These are phyloP conservation scores for Melanostigma gelatinosum DNA, from an alignment of 2,113 vertebrate species.

Conservation along the genomic window DNA sequence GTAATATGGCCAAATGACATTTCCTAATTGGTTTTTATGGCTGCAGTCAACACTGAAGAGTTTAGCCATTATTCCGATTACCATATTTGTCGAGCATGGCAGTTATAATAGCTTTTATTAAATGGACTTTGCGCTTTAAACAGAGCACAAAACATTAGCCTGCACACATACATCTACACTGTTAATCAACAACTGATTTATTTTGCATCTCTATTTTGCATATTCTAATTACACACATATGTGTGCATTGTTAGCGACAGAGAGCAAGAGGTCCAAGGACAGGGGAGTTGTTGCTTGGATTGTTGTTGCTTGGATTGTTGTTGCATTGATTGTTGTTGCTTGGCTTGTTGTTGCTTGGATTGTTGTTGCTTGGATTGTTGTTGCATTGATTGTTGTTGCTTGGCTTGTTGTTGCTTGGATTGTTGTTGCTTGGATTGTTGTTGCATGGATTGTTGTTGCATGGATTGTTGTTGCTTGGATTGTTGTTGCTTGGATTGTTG, in stretches of 20 bases:
- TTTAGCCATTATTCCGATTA: conserved; percentile 48
- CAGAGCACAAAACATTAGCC: conserved; percentile 12
- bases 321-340: background rate
- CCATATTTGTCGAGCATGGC: conserved; percentile 41
- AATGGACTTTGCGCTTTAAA: conserved; percentile 34
- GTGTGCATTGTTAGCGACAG: background rate
- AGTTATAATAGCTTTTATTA: conserved; percentile 58
- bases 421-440: background rate
- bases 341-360: no score
- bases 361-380: background rate
- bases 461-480: background rate
- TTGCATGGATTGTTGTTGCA: no score
- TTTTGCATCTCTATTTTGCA: conserved; percentile 44
- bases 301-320: background rate
- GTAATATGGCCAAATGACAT: conserved; percentile 46
- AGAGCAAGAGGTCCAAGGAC: conserved; percentile 26
- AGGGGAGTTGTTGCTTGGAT: background rate
- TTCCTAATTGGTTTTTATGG: conserved; percentile 52
- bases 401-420: background rate
- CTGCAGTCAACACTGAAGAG: conserved; percentile 46
- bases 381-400: no score
- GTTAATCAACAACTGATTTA: conserved; percentile 62
- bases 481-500: background rate
- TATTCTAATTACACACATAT: conserved; percentile 8
- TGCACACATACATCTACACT: conserved; percentile 33